Conservation (phyloP, 2,797 vertebrate genomes). For the Psittacula echo region DNA sequence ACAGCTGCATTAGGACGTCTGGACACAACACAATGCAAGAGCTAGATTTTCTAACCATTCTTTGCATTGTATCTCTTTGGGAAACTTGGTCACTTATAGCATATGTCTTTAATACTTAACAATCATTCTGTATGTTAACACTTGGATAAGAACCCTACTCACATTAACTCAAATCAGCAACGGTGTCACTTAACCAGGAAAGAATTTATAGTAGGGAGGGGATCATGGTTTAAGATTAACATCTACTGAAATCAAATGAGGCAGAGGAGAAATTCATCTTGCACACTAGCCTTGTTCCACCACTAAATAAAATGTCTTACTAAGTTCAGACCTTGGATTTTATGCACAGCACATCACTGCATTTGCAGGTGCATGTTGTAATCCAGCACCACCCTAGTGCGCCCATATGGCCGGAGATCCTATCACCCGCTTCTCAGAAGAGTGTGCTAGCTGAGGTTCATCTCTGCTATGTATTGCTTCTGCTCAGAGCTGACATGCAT, state of each 20-base stretch:
- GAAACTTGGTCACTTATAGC: neutral
- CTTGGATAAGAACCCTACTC: neutral
- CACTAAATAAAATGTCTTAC: neutral
- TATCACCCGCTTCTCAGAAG: neutral
- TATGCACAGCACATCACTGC: neutral
- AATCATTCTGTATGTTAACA: neutral
- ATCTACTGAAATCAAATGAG: neutral
- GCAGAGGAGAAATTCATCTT: neutral
- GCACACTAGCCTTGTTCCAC: neutral
- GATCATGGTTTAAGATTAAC: neutral
- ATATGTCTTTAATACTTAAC: neutral
- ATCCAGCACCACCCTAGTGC: neutral
- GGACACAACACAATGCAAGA: neutral
- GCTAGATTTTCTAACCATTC: neutral
- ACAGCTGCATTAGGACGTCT: neutral
- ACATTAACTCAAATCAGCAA: neutral
- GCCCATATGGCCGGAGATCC: neutral
- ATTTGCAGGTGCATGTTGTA: neutral
- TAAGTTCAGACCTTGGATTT: neutral
- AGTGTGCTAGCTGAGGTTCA: neutral
- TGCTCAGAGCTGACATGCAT: neutral
- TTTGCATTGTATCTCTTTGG: neutral
- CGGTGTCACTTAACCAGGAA: neutral
- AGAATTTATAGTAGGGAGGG: neutral
- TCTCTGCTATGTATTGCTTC: neutral